These are phyloP conservation scores for Solenopsis fugax DNA, from an alignment of 1,140 invertebrate genomes.

Conservation along the genomic window DNA sequence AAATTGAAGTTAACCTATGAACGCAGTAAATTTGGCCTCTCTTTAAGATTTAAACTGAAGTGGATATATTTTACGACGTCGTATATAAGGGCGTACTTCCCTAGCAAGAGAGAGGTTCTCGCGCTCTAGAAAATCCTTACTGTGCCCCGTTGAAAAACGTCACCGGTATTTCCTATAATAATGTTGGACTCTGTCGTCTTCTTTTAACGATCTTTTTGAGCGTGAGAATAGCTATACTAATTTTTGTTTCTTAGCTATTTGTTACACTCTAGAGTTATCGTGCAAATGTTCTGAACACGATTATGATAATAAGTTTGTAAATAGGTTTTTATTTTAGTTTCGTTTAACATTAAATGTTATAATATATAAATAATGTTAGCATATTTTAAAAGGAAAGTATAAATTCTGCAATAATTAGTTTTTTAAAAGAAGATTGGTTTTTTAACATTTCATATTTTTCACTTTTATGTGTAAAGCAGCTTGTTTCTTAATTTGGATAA, in stretches of 20 bases:
- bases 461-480: not conserved
- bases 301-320: not conserved
- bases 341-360: not conserved
- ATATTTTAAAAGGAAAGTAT: not conserved
- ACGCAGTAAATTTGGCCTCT: slow-evolving; percentile 46
- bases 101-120: not conserved
- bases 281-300: not conserved
- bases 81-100: not conserved
- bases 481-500: slow-evolving; percentile 1
- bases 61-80: slow-evolving; percentile 49
- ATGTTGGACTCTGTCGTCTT: not conserved
- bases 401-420: not conserved
- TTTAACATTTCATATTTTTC: not conserved
- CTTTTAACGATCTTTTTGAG: not conserved
- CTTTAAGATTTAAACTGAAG: not conserved
- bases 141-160: slow-evolving; percentile 14
- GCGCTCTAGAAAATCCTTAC: slow-evolving; percentile 48
- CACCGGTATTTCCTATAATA: slow-evolving; percentile 20
- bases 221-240: slow-evolving; percentile 31
- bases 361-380: not conserved
- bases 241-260: not conserved
- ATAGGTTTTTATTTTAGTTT: not conserved
- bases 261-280: not conserved
- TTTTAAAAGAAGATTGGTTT: not conserved
- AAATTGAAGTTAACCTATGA: slow-evolving; percentile 28